Evolutionary conservation across 2,113 vertebrate species (phyloP).

Genomic region (Cepphus grylle): DNA sequence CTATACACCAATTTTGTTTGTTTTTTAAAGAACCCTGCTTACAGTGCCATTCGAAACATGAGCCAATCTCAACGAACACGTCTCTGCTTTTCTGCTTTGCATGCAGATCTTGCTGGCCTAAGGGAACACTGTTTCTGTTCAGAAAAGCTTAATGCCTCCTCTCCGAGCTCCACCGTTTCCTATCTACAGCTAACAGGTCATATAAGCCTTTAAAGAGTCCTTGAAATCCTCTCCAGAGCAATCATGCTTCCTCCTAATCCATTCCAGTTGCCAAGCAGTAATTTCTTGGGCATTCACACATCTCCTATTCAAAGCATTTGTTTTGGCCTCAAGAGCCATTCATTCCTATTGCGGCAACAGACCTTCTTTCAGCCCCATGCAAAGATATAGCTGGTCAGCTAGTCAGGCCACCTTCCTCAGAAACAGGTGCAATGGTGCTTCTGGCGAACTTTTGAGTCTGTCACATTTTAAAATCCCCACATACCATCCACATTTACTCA

Average conservation of each 20-base stretch:
- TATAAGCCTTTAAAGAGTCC: background rate
- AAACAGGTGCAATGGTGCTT: background rate
- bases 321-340: background rate
- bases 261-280: background rate
- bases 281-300: background rate
- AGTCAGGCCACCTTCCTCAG: background rate
- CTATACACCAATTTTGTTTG: background rate
- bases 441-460: background rate
- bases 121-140: background rate
- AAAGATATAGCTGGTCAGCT: background rate
- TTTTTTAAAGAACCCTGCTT: background rate
- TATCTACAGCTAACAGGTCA: slow-evolving; percentile 21
- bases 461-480: background rate
- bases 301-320: background rate
- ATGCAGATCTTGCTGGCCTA: background rate
- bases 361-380: background rate
- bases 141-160: slow-evolving; percentile 2
- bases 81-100: background rate
- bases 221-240: slow-evolving; percentile 39
- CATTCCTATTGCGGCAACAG: background rate
- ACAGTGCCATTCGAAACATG: background rate
- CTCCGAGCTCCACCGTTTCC: background rate
- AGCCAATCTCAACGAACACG: background rate
- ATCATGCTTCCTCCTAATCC: slow-evolving; percentile 4
- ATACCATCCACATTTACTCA: background rate